Evolutionary conservation across 1,140 invertebrate species (phyloP).

Genomic region (Camponotus pennsylvanicus): DNA sequence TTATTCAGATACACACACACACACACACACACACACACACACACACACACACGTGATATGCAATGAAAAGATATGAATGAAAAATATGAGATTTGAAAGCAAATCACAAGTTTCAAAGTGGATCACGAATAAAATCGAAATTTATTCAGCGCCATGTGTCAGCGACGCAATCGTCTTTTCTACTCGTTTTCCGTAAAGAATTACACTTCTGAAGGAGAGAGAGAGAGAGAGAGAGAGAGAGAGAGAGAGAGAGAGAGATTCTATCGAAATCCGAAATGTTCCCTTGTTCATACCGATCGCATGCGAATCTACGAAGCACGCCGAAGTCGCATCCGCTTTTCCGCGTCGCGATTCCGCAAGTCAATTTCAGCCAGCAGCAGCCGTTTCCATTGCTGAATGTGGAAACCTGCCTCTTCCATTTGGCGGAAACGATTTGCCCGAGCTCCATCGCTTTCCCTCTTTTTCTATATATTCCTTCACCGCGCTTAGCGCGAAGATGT

Average conservation of each 20-base stretch:
- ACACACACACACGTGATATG: no score
- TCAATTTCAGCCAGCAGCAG: slow-evolving; percentile 64
- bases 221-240: background rate
- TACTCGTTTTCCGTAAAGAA: background rate
- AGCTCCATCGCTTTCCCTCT: slow-evolving; percentile 56
- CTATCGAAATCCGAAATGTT: slow-evolving; percentile 14
- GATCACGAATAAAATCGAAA: slow-evolving; percentile 1
- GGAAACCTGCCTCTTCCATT: slow-evolving; percentile 72
- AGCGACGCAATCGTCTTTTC: background rate
- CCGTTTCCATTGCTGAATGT: slow-evolving; percentile 63
- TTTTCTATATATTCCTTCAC: background rate
- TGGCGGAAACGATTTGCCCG: slow-evolving; percentile 55
- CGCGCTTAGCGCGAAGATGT: background rate
- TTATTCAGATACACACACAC: background rate
- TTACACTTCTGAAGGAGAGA: slow-evolving; percentile 37
- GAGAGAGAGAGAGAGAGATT: slow-evolving; percentile 9
- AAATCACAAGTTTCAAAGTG: background rate
- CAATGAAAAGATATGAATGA: background rate
- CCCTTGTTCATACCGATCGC: slow-evolving; percentile 24
- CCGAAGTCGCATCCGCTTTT: slow-evolving; percentile 45
- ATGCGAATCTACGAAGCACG: slow-evolving; percentile 13
- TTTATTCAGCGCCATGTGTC: slow-evolving; percentile 16
- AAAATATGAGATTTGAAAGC: background rate
- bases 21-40: no score
- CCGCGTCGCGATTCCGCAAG: slow-evolving; percentile 65